Conservation (phyloP, 2,888 invertebrate species). For the Amblyjoppa fuscipennis region DNA sequence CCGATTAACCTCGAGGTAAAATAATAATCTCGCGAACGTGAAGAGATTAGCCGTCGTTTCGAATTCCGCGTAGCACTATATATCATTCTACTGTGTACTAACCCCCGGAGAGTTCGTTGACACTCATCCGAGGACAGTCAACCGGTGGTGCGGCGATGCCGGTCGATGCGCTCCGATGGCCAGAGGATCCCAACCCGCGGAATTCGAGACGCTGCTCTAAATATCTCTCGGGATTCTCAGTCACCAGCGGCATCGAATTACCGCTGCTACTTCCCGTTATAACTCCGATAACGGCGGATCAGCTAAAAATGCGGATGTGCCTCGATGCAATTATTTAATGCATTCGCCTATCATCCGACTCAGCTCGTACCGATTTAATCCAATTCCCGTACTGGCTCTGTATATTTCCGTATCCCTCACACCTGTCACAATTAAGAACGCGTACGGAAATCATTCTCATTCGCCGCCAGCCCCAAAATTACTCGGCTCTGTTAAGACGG, state of each 20-base stretch:
- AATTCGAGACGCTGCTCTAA: constrained; percentile 16
- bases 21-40: not conserved
- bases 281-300: not conserved
- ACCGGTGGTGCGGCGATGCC: constrained; percentile 40
- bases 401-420: not conserved
- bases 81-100: constrained; percentile 20
- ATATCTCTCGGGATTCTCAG: constrained; percentile 15
- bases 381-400: not conserved
- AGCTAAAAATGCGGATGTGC: not conserved
- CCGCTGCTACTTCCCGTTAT: not conserved
- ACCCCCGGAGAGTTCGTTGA: constrained; percentile 44
- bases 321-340: not conserved
- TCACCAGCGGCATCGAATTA: constrained; percentile 17
- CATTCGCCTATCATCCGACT: not conserved
- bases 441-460: not conserved
- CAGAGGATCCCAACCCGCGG: constrained; percentile 11
- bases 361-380: not conserved
- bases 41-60: constrained; percentile 26
- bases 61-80: not conserved
- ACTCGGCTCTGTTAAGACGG: not conserved
- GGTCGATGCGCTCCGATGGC: constrained; percentile 36
- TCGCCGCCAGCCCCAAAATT: not conserved
- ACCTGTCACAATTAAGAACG: not conserved
- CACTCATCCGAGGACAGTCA: constrained; percentile 38
- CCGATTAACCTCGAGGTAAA: not conserved